A percentile compares a stretch with the other conserved stretches of the same genome.
Conservation (phyloP, 2,888 invertebrate species). For the Dicycla oo region DNA sequence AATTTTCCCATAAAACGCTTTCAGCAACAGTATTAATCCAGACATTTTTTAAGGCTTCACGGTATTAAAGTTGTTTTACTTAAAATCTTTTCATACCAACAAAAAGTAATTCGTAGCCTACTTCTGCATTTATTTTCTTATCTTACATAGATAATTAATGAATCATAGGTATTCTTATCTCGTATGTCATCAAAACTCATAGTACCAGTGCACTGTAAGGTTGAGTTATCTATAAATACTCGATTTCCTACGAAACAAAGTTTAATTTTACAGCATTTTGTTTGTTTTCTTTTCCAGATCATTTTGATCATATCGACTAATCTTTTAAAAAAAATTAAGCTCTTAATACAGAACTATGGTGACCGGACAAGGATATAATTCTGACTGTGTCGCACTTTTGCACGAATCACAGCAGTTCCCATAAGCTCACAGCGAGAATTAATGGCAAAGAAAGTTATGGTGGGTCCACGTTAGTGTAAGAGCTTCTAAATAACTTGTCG, state of each 20-base stretch:
- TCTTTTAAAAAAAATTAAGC: too few species aligned
- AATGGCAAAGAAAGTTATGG: conserved; percentile 55
- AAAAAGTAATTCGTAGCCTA: not conserved
- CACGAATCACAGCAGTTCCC: not conserved
- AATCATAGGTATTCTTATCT: conserved; percentile 23
- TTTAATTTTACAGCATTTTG: not conserved
- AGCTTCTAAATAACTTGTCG: conserved; percentile 78
- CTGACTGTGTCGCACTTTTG: conserved; percentile 17
- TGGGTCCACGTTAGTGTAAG: conserved; percentile 54
- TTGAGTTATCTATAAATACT: conserved; percentile 8
- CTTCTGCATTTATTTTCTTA: not conserved
- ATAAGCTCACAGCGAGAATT: conserved; percentile 43
- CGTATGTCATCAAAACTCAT: conserved; percentile 17
- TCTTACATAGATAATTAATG: conserved; percentile 15
- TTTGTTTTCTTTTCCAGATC: not conserved
- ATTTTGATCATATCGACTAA: not conserved
- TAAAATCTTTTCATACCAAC: not conserved
- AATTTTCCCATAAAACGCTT: not conserved
- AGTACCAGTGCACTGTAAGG: not conserved
- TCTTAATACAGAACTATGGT: too few species aligned
- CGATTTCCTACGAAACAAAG: not conserved
- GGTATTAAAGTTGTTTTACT: not conserved
- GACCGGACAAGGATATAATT: not conserved
- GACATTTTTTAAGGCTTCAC: not conserved
- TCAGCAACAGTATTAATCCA: not conserved